Evolutionary conservation across 2,888 invertebrate genomes (phyloP), one percentile per base, ranked within the genome.

Genomic region (Aleiodes leptofemur): DNA sequence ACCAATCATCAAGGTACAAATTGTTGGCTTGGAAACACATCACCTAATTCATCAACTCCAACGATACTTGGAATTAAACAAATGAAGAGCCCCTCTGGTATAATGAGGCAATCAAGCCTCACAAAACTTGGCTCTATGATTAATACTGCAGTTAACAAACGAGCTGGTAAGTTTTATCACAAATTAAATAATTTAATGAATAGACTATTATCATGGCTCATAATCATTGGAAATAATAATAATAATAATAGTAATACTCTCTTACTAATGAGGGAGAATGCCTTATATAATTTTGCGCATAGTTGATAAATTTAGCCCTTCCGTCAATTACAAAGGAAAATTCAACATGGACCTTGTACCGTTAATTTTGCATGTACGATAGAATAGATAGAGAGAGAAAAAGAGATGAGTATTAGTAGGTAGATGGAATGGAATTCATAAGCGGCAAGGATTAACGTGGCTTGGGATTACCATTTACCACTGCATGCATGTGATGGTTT

Each of bases 81-180:
- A 84, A 89, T 90, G 88, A 88, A 90, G 85, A 90, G 89, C 79
- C 89, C 90, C 57, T 89, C 89, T 77, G 86, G 88, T 81, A 90
- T 93, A 86, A 92, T 92, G 88, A 91, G 93, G 78, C 93, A 93
- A 86, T 91, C 93, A 79, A 93, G 93, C 89, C 91, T 93, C 86
- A 92, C 92, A 73, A 92, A 92, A 87, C 91, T 93, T 79, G 92
- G 92, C 55, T 91, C 91, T 82, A 92, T 93, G 90, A 91, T 93
- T 81, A 93, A 93, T 84, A 92, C 92, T 55, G 92, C 92, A 72
- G 92, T 92, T 80, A 92, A 91, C 86, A 90, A 90, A 82, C 88
- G 90, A 77, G 87, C 86, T 81, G 88, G 90, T 90, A 81, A 87
- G 89, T 86, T 23, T 11, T 43, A 43, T 48, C n/a, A 53, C 13